Evolutionary conservation across 2,797 vertebrate genomes (phyloP).

Genomic region (Channa striata): DNA sequence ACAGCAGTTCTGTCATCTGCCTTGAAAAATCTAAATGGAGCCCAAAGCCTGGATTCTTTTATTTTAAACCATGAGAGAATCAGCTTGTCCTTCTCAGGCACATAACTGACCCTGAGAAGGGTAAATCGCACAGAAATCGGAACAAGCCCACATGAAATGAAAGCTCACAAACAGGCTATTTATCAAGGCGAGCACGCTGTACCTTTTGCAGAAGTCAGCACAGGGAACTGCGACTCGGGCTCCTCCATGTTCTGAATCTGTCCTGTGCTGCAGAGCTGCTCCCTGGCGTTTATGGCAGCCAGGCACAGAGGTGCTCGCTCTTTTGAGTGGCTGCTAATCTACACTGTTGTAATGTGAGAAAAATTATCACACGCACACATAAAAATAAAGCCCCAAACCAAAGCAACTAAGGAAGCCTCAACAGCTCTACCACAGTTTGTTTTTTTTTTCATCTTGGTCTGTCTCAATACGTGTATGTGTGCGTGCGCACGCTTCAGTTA

Average conservation of each 20-base stretch:
- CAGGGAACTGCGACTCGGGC: constrained; percentile 27
- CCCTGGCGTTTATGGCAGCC: neutral
- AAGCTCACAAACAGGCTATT: neutral
- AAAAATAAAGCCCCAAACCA: fast-evolving
- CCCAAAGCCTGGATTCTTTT: neutral
- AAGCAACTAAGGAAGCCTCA: constrained; percentile 12
- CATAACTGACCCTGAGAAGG: too few species aligned
- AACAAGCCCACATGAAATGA: neutral
- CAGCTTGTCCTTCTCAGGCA: neutral
- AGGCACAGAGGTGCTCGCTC: neutral
- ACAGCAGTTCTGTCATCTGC: constrained; percentile 1
- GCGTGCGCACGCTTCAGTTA: neutral
- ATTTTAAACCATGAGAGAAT: neutral
- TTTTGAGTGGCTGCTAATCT: neutral
- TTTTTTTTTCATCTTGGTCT: neutral
- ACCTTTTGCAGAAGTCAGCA: constrained; percentile 57
- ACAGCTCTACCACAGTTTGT: neutral
- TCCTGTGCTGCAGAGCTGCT: neutral
- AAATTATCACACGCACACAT: neutral
- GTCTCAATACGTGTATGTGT: neutral
- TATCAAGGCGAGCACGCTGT: neutral
- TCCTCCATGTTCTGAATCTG: constrained; percentile 29
- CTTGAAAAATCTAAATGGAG: constrained; percentile 14
- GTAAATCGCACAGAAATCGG: neutral
- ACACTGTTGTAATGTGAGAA: neutral